These are phyloP conservation scores for Aviceda leuphotes DNA, from an alignment of 2,797 vertebrate species.

Conservation along the genomic window DNA sequence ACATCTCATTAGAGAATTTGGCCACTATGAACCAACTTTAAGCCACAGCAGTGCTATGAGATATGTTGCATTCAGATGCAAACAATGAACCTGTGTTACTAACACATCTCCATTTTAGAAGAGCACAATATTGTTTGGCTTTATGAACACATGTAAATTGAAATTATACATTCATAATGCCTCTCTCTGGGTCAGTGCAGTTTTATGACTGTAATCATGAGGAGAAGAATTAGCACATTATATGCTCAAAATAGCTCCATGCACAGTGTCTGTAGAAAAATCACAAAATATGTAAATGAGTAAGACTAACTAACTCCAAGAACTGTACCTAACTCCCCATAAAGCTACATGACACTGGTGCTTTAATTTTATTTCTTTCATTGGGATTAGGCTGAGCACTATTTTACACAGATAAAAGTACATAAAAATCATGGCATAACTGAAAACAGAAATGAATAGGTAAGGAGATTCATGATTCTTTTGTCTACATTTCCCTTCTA, in stretches of 20 bases:
- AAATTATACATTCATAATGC: slow-evolving; percentile 22
- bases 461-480: background rate
- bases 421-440: background rate
- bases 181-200: slow-evolving; percentile 25
- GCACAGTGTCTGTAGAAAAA: slow-evolving; percentile 11
- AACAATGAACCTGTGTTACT: background rate
- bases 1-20: background rate
- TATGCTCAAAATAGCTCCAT: background rate
- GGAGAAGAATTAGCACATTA: slow-evolving; percentile 18
- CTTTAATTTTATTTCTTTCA: slow-evolving; percentile 7
- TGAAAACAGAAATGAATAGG: background rate
- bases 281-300: background rate
- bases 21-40: background rate
- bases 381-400: background rate
- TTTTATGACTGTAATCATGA: slow-evolving; percentile 25
- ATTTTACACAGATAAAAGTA: background rate
- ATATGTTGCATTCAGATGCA: background rate
- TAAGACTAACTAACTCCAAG: background rate
- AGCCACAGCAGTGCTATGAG: background rate
- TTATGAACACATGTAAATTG: slow-evolving; percentile 22
- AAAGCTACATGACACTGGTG: background rate
- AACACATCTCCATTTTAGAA: slow-evolving; percentile 10
- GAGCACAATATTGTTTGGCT: background rate
- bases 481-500: background rate
- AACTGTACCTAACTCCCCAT: background rate